These are phyloP conservation scores for Augochlorella aurata DNA, from an alignment of 2,888 invertebrate genomes.

Conservation along the genomic window DNA sequence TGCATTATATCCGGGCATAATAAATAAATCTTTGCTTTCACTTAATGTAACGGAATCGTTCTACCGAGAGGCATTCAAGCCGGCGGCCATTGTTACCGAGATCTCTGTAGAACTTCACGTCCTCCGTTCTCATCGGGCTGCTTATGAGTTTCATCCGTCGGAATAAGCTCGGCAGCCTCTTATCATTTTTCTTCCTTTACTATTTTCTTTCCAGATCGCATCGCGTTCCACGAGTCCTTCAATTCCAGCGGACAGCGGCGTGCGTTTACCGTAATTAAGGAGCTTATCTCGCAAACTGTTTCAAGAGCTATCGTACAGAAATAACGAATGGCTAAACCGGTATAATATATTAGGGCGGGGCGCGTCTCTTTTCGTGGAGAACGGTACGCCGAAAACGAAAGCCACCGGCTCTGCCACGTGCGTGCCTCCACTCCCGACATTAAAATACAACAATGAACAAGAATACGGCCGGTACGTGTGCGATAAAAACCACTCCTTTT, in stretches of 20 bases:
- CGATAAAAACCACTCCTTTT: slow-evolving; percentile 40
- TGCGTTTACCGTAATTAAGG: slow-evolving; percentile 43
- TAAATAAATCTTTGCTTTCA: not conserved
- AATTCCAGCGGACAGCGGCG: slow-evolving; percentile 7
- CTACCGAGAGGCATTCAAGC: not conserved
- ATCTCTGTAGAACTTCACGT: not conserved
- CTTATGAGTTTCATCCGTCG: not conserved
- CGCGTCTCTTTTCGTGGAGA: not conserved
- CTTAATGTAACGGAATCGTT: not conserved
- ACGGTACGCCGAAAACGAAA: not conserved
- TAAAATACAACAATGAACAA: slow-evolving; percentile 15
- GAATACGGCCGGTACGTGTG: slow-evolving; percentile 9
- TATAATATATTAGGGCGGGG: slow-evolving; percentile 9
- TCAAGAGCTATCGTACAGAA: slow-evolving; percentile 26
- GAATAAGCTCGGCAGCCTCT: slow-evolving; percentile 1
- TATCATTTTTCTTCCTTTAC: slow-evolving; percentile 2
- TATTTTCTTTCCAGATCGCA: slow-evolving; percentile 19
- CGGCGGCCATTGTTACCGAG: not conserved
- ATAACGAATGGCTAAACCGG: slow-evolving; percentile 21
- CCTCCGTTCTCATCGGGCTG: slow-evolving; percentile 7
- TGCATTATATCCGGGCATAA: not conserved
- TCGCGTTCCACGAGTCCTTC: slow-evolving; percentile 25
- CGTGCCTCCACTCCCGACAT: slow-evolving; percentile 1
- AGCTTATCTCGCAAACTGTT: slow-evolving; percentile 35
- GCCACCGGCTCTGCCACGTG: not conserved